Evolutionary conservation across 2,113 vertebrate species (phyloP), one percentile per base, ranked within the genome.

Genomic region (Zapus hudsonius): DNA sequence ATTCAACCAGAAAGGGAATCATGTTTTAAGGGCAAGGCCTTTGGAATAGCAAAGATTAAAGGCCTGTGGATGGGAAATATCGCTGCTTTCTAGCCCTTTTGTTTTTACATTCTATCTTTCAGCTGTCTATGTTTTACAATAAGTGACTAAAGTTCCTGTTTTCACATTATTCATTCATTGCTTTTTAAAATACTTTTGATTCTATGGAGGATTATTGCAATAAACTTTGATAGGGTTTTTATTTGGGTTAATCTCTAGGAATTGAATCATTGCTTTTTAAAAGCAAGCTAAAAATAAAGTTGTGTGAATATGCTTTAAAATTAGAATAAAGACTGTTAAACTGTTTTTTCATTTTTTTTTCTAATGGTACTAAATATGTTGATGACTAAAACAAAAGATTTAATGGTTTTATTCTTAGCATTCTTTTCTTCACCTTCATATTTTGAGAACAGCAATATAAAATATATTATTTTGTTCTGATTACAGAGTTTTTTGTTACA

Each of bases 401-500:
- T 89, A 92, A 66, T 90, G 93, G 84, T 83, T 96, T 94, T 7
- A 80, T 44, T 63, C 44, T 42, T 9, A n/a, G n/a, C 25, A 11
- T 70, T 16, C 55, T 73, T 36, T 82, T 40, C 19, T 63, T 75
- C 84, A 16, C 17, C 10, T 27, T 87, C 40, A 17, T 20, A 42
- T 42, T 93, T 92, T 76, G 16, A 57, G 55, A 96, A 42, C 7
- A 93, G 85, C 47, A 87, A 38, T 92, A 27, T 67, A 74, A 95
- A 44, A 89, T 67, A 86, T 93, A 87, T 90, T 82, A 70, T 84
- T 95, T 93, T 89, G 5, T 69, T 93, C 20, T 95, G 83, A 80
- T 94, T 10, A n/a, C 42, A 93, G 61, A 94, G 42, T 33, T 84
- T 94, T 95, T 94, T 89, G n/a, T 89, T 88, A 88, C 63, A 95